phyloP scores from a whole-genome alignment of 1,140 invertebrate species.

The Nasonia longicornis region DNA sequence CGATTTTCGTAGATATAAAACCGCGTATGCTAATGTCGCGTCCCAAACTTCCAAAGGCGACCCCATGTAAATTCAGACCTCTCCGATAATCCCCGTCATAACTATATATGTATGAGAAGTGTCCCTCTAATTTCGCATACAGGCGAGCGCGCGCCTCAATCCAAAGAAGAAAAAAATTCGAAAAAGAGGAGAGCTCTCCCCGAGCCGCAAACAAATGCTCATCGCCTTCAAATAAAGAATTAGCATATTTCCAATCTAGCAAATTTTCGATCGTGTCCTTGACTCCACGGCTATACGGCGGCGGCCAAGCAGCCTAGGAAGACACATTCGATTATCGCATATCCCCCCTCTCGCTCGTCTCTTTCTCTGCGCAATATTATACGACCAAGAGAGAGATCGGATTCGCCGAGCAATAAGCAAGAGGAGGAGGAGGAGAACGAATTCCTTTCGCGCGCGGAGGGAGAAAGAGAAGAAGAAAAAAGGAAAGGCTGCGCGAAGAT shows the following conservation, averaged over 20 bases:
- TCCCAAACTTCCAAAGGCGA: not conserved
- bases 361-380: not conserved
- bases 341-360: not conserved
- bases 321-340: constrained; percentile 35
- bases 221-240: constrained; percentile 22
- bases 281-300: not conserved
- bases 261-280: constrained; percentile 36
- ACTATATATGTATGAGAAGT: not conserved
- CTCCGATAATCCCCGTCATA: not conserved
- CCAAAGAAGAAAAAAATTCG: not conserved
- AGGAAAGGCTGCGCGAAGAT: constrained; percentile 14
- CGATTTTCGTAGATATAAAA: not conserved
- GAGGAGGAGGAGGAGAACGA: constrained; percentile 41
- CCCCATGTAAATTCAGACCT: not conserved
- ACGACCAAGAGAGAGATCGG: not conserved
- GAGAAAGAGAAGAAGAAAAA: not conserved
- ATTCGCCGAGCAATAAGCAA: not conserved
- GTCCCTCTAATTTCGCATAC: not conserved
- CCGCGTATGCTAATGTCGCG: not conserved
- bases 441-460: constrained; percentile 29
- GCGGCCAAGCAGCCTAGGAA: not conserved
- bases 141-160: not conserved
- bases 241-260: constrained; percentile 41
- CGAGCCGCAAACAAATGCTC: not conserved
- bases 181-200: not conserved